phyloP scores from a whole-genome alignment of 2,113 vertebrate species.

The Rostratula benghalensis region DNA sequence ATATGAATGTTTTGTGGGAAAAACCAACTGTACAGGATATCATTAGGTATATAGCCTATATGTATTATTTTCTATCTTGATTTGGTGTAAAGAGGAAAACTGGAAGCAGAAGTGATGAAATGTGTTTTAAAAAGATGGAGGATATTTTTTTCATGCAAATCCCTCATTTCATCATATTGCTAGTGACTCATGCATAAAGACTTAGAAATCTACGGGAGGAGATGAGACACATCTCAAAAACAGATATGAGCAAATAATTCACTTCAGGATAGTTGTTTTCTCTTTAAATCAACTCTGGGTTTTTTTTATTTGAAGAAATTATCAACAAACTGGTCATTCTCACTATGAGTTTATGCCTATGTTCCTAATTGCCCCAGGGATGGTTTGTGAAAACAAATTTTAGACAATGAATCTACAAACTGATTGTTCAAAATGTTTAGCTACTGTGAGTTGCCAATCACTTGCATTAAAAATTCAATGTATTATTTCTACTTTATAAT shows the following conservation, averaged over 20 bases:
- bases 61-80: not conserved
- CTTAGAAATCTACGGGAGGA: not conserved
- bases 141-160: constrained; percentile 29
- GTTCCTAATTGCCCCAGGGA: not conserved
- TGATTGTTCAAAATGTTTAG: not conserved
- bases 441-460: not conserved
- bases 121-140: not conserved
- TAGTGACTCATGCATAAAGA: constrained; percentile 10
- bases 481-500: not conserved
- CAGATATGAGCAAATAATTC: not conserved
- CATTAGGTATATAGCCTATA: not conserved
- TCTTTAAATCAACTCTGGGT: not conserved
- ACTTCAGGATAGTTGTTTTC: not conserved
- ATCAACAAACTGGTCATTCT: not conserved
- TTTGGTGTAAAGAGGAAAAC: not conserved
- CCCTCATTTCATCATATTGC: not conserved
- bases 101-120: not conserved
- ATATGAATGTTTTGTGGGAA: not conserved
- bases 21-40: not conserved
- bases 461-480: not conserved
- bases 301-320: not conserved
- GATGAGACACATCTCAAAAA: not conserved
- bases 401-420: not conserved
- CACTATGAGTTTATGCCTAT: not conserved
- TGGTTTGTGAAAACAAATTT: not conserved